Conservation (phyloP, 1,140 invertebrate species). For the Pseudomyrmex cubaensis region DNA sequence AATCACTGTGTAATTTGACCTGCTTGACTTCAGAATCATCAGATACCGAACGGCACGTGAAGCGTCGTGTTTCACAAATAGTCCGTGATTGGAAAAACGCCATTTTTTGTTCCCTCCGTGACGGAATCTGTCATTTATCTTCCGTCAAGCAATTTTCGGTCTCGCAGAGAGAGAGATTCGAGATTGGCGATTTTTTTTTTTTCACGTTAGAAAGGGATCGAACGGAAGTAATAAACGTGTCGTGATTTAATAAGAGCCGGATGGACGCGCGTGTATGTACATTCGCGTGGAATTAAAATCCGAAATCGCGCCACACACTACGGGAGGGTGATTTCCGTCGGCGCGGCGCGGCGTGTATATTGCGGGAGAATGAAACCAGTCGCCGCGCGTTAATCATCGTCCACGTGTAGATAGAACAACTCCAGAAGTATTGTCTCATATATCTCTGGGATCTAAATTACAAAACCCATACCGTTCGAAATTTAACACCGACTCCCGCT, state of each 20-base stretch:
- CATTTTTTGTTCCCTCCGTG: slow-evolving; percentile 66
- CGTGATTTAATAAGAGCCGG: slow-evolving; percentile 30
- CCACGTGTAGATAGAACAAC: neutral
- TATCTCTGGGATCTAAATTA: slow-evolving; percentile 16
- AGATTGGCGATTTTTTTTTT: slow-evolving; percentile 36
- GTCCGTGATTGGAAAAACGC: slow-evolving; percentile 62
- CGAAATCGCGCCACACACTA: slow-evolving; percentile 8
- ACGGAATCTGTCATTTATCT: slow-evolving; percentile 33
- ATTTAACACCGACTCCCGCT: slow-evolving; percentile 35
- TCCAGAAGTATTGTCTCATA: slow-evolving; percentile 1
- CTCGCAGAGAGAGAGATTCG: slow-evolving; percentile 4
- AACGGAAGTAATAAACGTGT: slow-evolving; percentile 33
- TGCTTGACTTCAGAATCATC: slow-evolving; percentile 72
- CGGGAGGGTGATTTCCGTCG: slow-evolving; percentile 34
- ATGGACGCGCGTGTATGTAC: neutral
- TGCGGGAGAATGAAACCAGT: slow-evolving; percentile 22
- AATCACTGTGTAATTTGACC: slow-evolving; percentile 58
- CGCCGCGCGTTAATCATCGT: slow-evolving; percentile 29
- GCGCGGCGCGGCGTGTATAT: neutral
- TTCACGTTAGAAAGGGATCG: neutral
- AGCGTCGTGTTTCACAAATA: slow-evolving; percentile 77
- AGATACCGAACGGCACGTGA: slow-evolving; percentile 81
- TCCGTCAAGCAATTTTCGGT: slow-evolving; percentile 46
- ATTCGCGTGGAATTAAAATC: slow-evolving; percentile 49
- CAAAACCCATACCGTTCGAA: neutral